Evolutionary conservation across 2,888 invertebrate genomes (phyloP), one percentile per base, ranked within the genome.

Genomic region (Lithodes maja): DNA sequence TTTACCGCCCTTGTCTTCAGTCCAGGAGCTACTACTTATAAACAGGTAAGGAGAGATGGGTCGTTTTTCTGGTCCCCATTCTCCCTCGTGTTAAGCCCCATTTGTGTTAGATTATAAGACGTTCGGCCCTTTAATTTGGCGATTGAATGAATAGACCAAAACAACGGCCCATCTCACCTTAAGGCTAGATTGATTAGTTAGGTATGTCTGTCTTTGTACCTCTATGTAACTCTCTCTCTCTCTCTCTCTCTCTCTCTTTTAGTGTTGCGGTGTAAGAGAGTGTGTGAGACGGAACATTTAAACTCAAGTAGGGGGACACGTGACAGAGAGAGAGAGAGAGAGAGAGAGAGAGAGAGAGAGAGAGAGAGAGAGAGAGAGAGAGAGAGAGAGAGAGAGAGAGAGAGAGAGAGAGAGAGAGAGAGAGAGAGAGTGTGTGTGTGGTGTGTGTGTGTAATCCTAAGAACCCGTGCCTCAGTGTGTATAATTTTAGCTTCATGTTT

Each of bases 371-470:
- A 55, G 81, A 61, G 81, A 55, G 81, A 7, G 61, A 55, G 61
- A 1, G 81, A 55, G 61, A 61, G 68, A 81, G 9, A 33, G 2
- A 17, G 61, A 81, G 81, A 55, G 81, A 81, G n/a, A 81, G 81
- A 55, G 61, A 81, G 61, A 15, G 81, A 55, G 81, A 55, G 61
- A 81, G 61, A 55, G 81, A 55, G 81, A 81, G 81, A 81, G 61
- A 55, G 61, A 81, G 81, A 81, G 61, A 33, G 33, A 33, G 33
- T 33, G 33, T 33, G 33, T 33, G 33, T 33, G 33, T 33, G 33
- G 33, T 33, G 33, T 33, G 33, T 33, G 33, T 33, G 33, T 33
- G 33, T 33, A 33, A 33, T 33, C 33, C 33, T 33, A 33, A 33
- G 33, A 33, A 33, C 33, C 33, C 33, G 33, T 33, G 33, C 33